A percentile compares a stretch with the other conserved stretches of the same genome.
Evolutionary conservation across 1,140 invertebrate species (phyloP).

Genomic region (Euura lappo): DNA sequence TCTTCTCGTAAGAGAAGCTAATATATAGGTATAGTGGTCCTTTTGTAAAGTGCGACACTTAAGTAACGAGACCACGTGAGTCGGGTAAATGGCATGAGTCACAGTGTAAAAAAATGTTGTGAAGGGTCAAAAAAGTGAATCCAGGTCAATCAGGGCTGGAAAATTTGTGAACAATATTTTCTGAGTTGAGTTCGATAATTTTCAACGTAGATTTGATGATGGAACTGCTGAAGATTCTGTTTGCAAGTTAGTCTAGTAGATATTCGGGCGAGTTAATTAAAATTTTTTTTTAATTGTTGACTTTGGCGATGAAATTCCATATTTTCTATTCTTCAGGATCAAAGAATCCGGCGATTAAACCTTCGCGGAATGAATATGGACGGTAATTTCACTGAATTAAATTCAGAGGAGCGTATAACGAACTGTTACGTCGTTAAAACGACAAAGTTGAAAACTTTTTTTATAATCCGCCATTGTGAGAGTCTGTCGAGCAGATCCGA

Average conservation of each 20-base stretch:
- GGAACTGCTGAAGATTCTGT: too few relatives aligned
- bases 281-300: too few relatives aligned
- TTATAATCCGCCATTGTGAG: constrained; percentile 5
- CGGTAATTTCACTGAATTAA: background rate
- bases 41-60: background rate
- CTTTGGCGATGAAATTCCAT: too few relatives aligned
- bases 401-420: background rate
- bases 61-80: background rate
- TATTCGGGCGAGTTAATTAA: too few relatives aligned
- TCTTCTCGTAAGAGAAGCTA: background rate
- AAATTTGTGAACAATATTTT: too few relatives aligned
- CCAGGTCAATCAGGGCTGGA: too few relatives aligned
- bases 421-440: background rate
- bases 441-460: constrained; percentile 5
- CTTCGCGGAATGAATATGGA: background rate
- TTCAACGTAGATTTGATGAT: too few relatives aligned
- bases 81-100: background rate
- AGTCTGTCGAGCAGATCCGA: background rate
- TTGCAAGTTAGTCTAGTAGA: too few relatives aligned
- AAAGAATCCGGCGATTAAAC: background rate
- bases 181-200: too few relatives aligned
- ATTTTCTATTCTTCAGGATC: background rate
- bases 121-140: background rate
- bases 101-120: background rate
- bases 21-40: background rate